Evolutionary conservation across 2,113 vertebrate genomes (phyloP).

Genomic region (Ceratotherium simum): DNA sequence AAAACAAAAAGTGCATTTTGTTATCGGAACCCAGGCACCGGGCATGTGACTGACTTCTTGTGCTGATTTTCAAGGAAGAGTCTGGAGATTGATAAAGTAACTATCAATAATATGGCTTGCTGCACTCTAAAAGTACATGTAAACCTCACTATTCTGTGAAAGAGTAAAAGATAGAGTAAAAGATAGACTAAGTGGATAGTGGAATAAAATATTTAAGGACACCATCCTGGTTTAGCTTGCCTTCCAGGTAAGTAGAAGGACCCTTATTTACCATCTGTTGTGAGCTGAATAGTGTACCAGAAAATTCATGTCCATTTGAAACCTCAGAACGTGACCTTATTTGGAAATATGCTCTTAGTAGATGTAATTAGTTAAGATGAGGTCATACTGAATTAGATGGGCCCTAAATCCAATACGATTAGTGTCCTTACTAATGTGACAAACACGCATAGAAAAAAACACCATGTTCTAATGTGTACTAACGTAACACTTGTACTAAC

Average conservation of each 20-base stretch:
- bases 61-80: background rate
- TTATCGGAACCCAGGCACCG: background rate
- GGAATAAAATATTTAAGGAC: background rate
- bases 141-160: background rate
- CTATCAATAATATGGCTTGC: background rate
- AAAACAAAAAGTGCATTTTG: background rate
- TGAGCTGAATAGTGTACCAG: background rate
- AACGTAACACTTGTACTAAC: background rate
- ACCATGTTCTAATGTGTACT: background rate
- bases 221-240: background rate
- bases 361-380: background rate
- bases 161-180: conserved; percentile 29
- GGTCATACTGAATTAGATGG: background rate
- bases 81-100: background rate
- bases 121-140: background rate
- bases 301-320: background rate
- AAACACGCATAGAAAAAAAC: background rate
- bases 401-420: background rate
- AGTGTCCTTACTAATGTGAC: background rate
- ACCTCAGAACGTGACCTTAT: background rate
- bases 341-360: background rate
- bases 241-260: background rate
- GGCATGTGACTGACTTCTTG: background rate
- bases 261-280: background rate
- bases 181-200: background rate